A percentile compares a stretch with the other conserved stretches of the same genome.
phyloP scores from a whole-genome alignment of 2,113 vertebrate species.

The Pteruthius melanotis region DNA sequence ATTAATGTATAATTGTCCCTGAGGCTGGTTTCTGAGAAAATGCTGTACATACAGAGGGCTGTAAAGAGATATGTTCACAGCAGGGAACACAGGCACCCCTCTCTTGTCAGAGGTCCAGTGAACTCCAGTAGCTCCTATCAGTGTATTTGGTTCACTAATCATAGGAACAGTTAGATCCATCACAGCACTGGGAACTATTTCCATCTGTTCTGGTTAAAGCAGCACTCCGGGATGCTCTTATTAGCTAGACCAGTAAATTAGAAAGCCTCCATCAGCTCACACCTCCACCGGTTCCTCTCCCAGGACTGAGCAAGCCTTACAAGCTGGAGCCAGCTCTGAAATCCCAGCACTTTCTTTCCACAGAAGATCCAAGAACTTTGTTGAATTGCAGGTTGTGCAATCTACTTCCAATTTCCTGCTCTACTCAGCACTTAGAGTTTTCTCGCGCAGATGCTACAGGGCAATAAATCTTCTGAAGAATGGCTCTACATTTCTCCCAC shows the following conservation, averaged over 20 bases:
- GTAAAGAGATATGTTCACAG: conserved; percentile 16
- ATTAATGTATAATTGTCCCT: conserved; percentile 72
- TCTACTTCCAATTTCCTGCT: conserved; percentile 42
- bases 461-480: conserved; percentile 54
- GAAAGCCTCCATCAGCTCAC: not conserved
- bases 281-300: not conserved
- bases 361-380: conserved; percentile 10
- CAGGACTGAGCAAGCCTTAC: not conserved
- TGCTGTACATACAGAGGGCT: conserved; percentile 42
- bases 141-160: not conserved
- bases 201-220: not conserved
- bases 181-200: not conserved
- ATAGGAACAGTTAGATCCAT: not conserved
- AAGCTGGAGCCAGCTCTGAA: not conserved
- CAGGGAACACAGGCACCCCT: not conserved
- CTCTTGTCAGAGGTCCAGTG: not conserved
- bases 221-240: not conserved
- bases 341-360: not conserved
- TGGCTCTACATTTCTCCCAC: not conserved
- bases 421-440: conserved; percentile 29
- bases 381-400: conserved; percentile 3
- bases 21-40: conserved; percentile 57
- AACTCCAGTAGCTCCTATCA: not conserved
- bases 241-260: not conserved
- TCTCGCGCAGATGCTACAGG: conserved; percentile 21